Conservation (phyloP, 1,140 invertebrate species). For the Cotesia glomerata region DNA sequence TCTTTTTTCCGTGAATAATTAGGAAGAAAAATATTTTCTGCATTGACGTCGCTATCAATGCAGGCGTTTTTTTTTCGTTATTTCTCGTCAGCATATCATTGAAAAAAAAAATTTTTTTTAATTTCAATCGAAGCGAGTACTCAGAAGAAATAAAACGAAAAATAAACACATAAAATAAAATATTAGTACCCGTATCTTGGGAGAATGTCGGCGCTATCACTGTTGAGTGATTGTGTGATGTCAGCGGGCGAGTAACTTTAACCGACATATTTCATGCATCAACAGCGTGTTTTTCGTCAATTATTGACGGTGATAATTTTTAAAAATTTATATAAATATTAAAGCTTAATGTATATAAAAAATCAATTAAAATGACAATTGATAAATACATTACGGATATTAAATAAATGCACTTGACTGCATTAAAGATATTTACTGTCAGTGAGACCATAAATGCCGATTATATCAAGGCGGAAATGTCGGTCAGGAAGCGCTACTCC, state of each 20-base stretch:
- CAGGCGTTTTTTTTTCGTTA: too few species aligned
- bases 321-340: too few species aligned
- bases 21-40: too few species aligned
- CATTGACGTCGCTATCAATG: too few species aligned
- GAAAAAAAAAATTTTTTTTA: too few species aligned
- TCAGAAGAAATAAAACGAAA: neutral
- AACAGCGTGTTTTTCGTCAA: slow-evolving; percentile 34
- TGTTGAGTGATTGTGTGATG: slow-evolving; percentile 24
- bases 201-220: slow-evolving; percentile 29
- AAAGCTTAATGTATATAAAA: too few species aligned
- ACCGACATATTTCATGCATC: slow-evolving; percentile 34
- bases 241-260: slow-evolving; percentile 17
- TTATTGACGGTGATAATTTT: too few species aligned
- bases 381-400: too few species aligned
- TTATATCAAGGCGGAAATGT: slow-evolving; percentile 19
- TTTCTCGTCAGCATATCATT: too few species aligned
- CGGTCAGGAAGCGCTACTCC: neutral
- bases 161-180: neutral
- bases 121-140: too few species aligned
- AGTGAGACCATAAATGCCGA: neutral
- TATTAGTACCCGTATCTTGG: slow-evolving; percentile 8
- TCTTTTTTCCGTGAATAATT: too few species aligned
- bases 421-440: slow-evolving; percentile 1
- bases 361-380: too few species aligned
- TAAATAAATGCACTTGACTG: neutral